Conservation (phyloP, 2,888 invertebrate genomes). For the Eudasyphora cyanicolor region DNA sequence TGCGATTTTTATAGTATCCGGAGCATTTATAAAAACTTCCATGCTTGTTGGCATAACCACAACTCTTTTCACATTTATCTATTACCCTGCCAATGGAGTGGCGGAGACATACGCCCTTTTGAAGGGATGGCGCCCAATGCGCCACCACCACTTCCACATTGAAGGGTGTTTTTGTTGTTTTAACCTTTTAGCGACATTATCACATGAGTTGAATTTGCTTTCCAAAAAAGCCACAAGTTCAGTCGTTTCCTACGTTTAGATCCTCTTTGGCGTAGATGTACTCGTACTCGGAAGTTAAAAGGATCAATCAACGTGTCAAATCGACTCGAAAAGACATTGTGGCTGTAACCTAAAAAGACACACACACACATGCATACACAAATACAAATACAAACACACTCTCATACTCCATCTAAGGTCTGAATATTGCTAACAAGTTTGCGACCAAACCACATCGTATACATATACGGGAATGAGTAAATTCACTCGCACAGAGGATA, state of each 20-base stretch:
- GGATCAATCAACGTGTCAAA: slow-evolving; percentile 75
- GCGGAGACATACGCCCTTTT: no score
- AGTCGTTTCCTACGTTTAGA: not conserved
- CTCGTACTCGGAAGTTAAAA: slow-evolving; percentile 55
- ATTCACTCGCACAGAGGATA: no score
- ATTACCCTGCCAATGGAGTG: not conserved
- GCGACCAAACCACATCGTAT: slow-evolving; percentile 23
- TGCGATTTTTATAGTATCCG: no score
- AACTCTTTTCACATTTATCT: not conserved
- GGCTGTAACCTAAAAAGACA: slow-evolving; percentile 52
- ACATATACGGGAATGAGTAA: no score
- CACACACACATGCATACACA: not conserved
- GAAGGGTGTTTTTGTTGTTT: not conserved
- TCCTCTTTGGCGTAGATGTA: slow-evolving; percentile 15
- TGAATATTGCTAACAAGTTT: slow-evolving; percentile 18
- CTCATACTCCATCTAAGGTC: no score
- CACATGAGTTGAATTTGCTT: slow-evolving; percentile 46
- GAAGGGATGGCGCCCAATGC: not conserved
- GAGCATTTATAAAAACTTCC: no score
- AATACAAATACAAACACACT: not conserved
- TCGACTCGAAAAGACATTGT: slow-evolving; percentile 69
- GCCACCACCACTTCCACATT: not conserved
- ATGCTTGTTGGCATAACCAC: not conserved
- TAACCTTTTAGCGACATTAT: slow-evolving; percentile 51
- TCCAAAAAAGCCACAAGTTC: slow-evolving; percentile 50